Percentiles rank a stretch among this genome's conserved stretches.
Conservation (phyloP, 53 echinoderm and acorn worm genomes). For the Patiria pectinifera region DNA sequence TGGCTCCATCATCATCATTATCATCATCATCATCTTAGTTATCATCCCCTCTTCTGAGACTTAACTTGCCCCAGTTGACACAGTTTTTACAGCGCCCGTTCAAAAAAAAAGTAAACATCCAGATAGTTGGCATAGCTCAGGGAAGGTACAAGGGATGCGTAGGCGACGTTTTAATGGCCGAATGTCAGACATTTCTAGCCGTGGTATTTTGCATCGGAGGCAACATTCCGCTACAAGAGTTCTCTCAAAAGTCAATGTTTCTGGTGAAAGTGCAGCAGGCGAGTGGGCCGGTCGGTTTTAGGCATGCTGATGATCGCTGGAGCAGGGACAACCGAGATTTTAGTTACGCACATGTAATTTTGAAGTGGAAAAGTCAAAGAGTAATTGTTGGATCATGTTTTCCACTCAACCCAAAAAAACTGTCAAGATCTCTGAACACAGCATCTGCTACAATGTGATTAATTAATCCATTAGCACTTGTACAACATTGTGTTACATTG, state of each 20-base stretch:
- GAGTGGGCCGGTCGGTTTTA: background rate
- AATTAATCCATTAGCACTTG: too few species aligned
- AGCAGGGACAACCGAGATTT: too few species aligned
- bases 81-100: background rate
- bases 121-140: conserved; percentile 36
- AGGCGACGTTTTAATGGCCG: conserved; percentile 4
- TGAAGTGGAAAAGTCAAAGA: too few species aligned
- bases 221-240: conserved; percentile 25
- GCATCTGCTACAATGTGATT: too few species aligned
- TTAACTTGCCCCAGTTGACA: background rate
- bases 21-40: background rate
- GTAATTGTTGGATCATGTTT: too few species aligned
- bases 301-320: background rate
- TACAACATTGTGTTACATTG: too few species aligned
- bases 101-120: conserved; percentile 24
- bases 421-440: too few species aligned
- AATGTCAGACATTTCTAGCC: conserved; percentile 23
- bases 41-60: background rate
- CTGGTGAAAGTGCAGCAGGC: conserved; percentile 10
- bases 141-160: background rate
- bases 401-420: too few species aligned
- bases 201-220: conserved; percentile 17
- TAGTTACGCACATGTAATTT: too few species aligned
- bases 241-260: conserved; percentile 12
- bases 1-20: background rate